Evolutionary conservation across 2,888 invertebrate species (phyloP), one percentile per base, ranked within the genome.

Genomic region (Crematogaster levior): DNA sequence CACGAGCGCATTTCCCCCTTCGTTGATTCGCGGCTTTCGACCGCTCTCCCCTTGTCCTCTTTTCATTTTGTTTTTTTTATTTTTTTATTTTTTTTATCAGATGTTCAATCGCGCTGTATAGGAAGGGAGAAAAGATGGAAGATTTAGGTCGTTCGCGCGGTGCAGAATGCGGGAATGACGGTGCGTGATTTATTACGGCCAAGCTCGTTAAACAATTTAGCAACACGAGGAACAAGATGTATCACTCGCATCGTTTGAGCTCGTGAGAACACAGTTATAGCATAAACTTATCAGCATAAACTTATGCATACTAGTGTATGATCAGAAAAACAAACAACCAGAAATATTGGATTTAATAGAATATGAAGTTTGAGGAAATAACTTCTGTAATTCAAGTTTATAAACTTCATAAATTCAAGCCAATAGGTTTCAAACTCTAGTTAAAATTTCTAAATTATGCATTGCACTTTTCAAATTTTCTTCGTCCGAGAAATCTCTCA

Each of bases 1-100:
- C 86, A 88, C 85, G 88, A 85, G 81, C 86, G 84, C 84, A 82
- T 85, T 74, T 84, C 73, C 72, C 75, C 72, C 75, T 81, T 84
- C 66, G 74, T 77, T 74, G 60, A 43, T 53, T 58, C 77, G 73
- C 65, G 72, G 48, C 81, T 84, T 70, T 85, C 86, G 75, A 81
- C 77, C 83, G 56, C 63, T 37, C 66, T 60, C 68, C 72, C 75
- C 82, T 82, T 82, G 81, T 82, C 83, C 85, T 70, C 75, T 40
- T 75, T 80, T 79, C 82, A 58, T 66, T 53, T 70, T 75, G 74
- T 79, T 73, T n/a, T 40, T 75, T 80, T 79, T 80, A 58, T 66
- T 53, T 70, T 75, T 79, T 73, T 58, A 80, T 61, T 85, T 82
- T 82, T 83, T 61, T 46, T n/a, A 58, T 65, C 81, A 79, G 63